A percentile compares a stretch with the other conserved stretches of the same genome.
phyloP scores from a whole-genome alignment of 2,797 vertebrate genomes.

The Australoheros facetus region DNA sequence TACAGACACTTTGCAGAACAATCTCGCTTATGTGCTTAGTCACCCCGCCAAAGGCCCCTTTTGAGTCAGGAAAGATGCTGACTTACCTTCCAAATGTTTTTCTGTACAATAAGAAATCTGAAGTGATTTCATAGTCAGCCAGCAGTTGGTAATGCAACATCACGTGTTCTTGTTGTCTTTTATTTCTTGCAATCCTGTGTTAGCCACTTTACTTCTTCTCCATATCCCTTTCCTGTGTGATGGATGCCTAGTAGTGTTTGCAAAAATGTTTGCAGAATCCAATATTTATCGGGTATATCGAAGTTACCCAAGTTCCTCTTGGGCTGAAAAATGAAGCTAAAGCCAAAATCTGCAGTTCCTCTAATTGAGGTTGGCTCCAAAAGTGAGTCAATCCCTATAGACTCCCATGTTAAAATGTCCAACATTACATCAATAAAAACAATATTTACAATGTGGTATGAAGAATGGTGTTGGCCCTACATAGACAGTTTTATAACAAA shows the following conservation, averaged over 20 bases:
- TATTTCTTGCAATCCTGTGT: not conserved
- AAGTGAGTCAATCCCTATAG: too few relatives aligned
- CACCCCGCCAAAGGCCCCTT: not conserved
- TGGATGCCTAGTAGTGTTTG: not conserved
- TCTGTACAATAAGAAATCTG: not conserved
- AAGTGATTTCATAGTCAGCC: not conserved
- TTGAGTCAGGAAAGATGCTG: not conserved
- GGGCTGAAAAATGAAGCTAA: not conserved
- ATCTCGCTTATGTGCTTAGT: not conserved
- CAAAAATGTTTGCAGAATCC: not conserved
- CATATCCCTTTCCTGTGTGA: not conserved
- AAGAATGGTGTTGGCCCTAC: not conserved
- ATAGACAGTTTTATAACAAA: not conserved
- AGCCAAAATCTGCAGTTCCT: not conserved
- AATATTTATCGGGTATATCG: not conserved
- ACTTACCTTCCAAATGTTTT: not conserved
- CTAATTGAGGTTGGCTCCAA: too few relatives aligned
- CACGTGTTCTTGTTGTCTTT: not conserved
- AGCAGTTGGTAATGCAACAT: not conserved
- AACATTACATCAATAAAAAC: not conserved
- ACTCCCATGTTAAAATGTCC: too few relatives aligned
- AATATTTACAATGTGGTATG: accelerated
- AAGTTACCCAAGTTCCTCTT: not conserved
- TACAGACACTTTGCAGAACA: not conserved
- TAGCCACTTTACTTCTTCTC: not conserved